phyloP scores from a whole-genome alignment of 2,888 invertebrate genomes.

The Agrotis segetum region DNA sequence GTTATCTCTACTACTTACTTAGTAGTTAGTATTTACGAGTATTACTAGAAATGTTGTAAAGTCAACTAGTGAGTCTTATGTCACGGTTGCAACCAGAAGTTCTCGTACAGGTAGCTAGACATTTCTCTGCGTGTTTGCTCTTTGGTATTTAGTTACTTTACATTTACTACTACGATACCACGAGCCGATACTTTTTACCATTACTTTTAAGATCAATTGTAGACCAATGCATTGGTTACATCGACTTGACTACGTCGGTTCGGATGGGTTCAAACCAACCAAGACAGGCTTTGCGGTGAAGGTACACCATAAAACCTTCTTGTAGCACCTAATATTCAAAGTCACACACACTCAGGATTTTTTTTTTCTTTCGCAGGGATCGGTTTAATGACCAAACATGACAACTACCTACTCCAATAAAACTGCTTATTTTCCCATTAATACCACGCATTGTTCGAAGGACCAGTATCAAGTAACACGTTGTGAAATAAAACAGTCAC shows the following conservation, averaged over 20 bases:
- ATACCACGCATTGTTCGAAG: not conserved
- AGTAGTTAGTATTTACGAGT: too few relatives aligned
- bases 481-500: conserved; percentile 7
- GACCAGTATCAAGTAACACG: not conserved
- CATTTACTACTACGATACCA: too few relatives aligned
- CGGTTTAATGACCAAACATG: too few relatives aligned
- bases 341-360: too few relatives aligned
- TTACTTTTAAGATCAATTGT: not conserved
- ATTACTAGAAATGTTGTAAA: too few relatives aligned
- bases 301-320: not conserved
- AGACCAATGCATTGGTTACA: not conserved
- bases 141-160: not conserved
- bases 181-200: not conserved
- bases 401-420: not conserved
- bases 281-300: not conserved
- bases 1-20: too few relatives aligned
- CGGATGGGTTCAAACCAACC: not conserved
- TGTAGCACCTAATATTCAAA: not conserved
- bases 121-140: too few relatives aligned
- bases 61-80: too few relatives aligned
- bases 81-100: too few relatives aligned
- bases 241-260: not conserved
- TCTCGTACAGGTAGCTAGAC: too few relatives aligned
- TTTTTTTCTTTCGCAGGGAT: too few relatives aligned
- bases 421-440: not conserved